A percentile compares a stretch with the other conserved stretches of the same genome.
phyloP scores from a whole-genome alignment of 2,888 invertebrate species.

The Uropetala carovei region DNA sequence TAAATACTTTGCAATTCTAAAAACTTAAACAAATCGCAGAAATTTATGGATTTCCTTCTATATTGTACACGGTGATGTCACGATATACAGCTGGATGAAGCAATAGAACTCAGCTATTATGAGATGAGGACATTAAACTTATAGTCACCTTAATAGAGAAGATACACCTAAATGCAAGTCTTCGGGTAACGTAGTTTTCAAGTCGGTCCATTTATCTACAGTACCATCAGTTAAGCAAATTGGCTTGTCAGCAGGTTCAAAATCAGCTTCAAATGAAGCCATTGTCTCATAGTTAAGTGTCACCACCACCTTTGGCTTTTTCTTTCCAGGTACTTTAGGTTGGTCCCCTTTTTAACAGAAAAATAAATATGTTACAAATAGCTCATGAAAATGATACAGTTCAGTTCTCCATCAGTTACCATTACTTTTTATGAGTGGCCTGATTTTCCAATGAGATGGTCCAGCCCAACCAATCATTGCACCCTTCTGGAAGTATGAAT shows the following conservation, averaged over 20 bases:
- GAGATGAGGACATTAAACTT: not conserved
- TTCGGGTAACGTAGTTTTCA: constrained; percentile 69
- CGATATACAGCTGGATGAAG: no score
- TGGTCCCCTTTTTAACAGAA: not conserved
- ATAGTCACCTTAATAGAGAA: constrained; percentile 27
- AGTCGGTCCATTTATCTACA: constrained; percentile 70
- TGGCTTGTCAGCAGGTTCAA: constrained; percentile 30
- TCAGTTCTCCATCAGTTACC: no score
- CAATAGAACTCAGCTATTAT: not conserved
- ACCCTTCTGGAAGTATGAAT: constrained; percentile 82
- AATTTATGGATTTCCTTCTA: not conserved
- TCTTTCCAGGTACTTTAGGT: not conserved
- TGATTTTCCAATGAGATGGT: constrained; percentile 88
- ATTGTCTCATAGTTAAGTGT: not conserved
- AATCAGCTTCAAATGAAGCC: not conserved
- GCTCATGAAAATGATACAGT: not conserved
- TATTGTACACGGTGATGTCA: not conserved
- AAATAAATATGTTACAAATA: not conserved
- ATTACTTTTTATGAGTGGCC: constrained; percentile 23
- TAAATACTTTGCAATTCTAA: not conserved
- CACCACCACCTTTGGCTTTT: not conserved
- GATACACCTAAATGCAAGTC: constrained; percentile 67
- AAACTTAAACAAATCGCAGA: not conserved
- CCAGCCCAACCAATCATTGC: constrained; percentile 83
- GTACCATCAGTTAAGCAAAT: constrained; percentile 66